Base-by-base conservation (phyloP, 2,113 vertebrate species). In the Poicephalus gulielmi region DNA sequence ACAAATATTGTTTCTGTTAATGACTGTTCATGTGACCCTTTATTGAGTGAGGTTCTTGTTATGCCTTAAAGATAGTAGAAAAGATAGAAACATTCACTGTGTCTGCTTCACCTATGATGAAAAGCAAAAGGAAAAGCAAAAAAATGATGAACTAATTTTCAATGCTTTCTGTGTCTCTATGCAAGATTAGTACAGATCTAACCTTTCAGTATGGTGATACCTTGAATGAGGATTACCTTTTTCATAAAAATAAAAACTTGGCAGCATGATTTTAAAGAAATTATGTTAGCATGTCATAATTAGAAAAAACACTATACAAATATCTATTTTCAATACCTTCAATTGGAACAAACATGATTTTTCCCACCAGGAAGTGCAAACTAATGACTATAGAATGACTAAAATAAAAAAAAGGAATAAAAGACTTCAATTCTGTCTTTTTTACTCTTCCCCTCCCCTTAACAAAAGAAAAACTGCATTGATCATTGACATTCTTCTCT, bases 401-500 rank as follows among this genome's bases (percentile, higher is more conserved):
- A 53, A 91, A 89, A 24, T 50, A 62, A 91, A 74, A 9, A 41
- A 33, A 69, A 79, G 39, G 3, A 31, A n/a, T 63, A 25, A 43
- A 88, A 81, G 16, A 44, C 52, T 84, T 78, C 35, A 19, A 6
- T 80, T 91, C 23, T 87, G 17, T 49, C 59, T 89, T 86, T 94
- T 89, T 10, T 46, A 15, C 12, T 25, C 13, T 82, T 12, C 22
- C 9, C 2, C 6, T 83, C 92, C 55, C 44, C 50, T 92, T 96
- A 64, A 93, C 47, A 95, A 86, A 95, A 20, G 44, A 79, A 93
- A 93, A 47, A 41, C 5, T 59, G 19, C 91, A 91, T 94, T 92
- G 37, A 80, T 78, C 78, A 83, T 92, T 7, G 60, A 91, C 66
- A 95, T 83, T 94, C 52, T 85, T 94, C 74, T 96, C 88, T 92